phyloP scores from a whole-genome alignment of 2,113 vertebrate genomes.

The Eurypyga helias region DNA sequence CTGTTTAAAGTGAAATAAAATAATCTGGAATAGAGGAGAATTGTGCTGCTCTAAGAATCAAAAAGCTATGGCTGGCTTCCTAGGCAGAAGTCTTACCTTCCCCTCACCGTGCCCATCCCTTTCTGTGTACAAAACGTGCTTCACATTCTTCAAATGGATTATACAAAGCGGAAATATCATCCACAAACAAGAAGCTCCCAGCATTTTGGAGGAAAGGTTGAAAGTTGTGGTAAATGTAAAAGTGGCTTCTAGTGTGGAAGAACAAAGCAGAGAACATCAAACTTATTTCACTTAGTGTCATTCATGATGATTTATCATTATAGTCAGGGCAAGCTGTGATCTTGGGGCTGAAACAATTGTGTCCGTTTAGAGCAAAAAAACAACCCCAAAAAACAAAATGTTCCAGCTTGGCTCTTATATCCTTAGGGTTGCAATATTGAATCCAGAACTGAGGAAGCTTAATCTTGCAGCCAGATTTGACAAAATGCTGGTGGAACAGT shows the following conservation, averaged over 20 bases:
- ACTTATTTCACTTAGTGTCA: conserved; percentile 74
- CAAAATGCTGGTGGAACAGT: conserved; percentile 71
- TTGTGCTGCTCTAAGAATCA: neutral
- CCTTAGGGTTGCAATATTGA: conserved; percentile 79
- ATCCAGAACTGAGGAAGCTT: conserved; percentile 78
- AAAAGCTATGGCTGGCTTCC: neutral
- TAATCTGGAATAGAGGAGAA: neutral
- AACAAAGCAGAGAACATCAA: conserved; percentile 71
- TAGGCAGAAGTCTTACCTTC: neutral
- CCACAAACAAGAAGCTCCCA: conserved; percentile 41
- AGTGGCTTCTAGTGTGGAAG: conserved; percentile 50
- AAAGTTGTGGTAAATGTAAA: conserved; percentile 67
- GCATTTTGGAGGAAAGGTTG: conserved; percentile 50
- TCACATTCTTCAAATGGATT: neutral
- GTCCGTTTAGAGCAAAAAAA: conserved; percentile 57
- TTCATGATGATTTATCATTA: conserved; percentile 68
- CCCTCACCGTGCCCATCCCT: neutral
- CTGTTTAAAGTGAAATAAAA: neutral
- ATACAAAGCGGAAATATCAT: conserved; percentile 37
- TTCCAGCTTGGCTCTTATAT: conserved; percentile 76
- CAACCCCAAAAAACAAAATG: conserved; percentile 44
- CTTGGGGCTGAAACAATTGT: conserved; percentile 75
- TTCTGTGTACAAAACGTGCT: neutral
- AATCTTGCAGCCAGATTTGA: conserved; percentile 81
- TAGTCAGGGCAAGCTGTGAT: conserved; percentile 61